Conservation (phyloP, 2,797 vertebrate species). For the Netta rufina region DNA sequence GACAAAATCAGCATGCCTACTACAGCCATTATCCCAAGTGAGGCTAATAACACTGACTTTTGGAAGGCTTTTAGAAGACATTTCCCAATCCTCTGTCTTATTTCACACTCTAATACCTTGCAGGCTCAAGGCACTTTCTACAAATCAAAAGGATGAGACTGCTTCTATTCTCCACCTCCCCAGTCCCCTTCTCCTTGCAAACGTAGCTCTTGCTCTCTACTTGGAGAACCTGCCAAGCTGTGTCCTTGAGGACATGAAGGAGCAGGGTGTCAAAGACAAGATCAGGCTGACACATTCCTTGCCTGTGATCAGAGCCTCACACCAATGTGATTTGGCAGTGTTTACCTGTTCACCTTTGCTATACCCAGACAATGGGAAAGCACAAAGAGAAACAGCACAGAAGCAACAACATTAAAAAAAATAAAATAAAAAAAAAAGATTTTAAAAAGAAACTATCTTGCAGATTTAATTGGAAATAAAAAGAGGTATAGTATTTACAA, state of each 20-base stretch:
- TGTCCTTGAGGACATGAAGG: neutral
- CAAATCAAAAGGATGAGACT: neutral
- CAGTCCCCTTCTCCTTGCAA: neutral
- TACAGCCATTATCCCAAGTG: neutral
- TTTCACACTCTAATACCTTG: neutral
- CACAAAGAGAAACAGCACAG: slow-evolving; percentile 1
- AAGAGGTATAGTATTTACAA: neutral
- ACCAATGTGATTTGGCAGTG: neutral
- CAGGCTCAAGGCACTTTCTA: neutral
- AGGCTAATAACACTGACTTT: slow-evolving; percentile 17
- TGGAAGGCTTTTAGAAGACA: slow-evolving; percentile 24
- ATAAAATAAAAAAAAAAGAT: neutral
- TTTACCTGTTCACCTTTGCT: slow-evolving; percentile 1
- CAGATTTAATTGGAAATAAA: neutral
- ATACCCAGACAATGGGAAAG: neutral
- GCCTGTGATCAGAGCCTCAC: neutral
- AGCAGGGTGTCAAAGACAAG: neutral
- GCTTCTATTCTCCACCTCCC: neutral
- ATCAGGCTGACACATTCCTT: neutral
- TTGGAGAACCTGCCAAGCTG: neutral
- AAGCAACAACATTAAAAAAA: neutral
- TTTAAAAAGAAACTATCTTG: neutral
- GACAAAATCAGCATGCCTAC: neutral
- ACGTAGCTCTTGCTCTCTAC: neutral
- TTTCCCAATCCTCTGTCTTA: neutral